These are phyloP conservation scores for Dallia pectoralis DNA, from an alignment of 2,797 vertebrate genomes.

Conservation along the genomic window DNA sequence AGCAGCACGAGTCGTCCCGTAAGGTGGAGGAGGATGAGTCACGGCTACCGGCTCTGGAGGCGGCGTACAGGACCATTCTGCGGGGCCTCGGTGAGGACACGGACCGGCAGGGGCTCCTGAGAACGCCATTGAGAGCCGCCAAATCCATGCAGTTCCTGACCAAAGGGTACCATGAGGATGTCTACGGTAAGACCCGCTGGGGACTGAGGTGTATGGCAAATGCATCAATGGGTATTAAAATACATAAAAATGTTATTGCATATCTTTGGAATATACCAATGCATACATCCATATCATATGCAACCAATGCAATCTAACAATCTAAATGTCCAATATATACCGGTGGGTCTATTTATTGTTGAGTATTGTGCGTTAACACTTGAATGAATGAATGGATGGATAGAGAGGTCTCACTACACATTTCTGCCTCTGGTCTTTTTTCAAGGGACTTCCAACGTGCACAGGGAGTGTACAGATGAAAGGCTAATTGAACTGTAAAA, in stretches of 20 bases:
- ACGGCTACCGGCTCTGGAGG: conserved; percentile 65
- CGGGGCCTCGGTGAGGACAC: conserved; percentile 78
- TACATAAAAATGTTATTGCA: neutral
- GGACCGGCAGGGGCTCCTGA: conserved; percentile 77
- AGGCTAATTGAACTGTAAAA: too few relatives aligned
- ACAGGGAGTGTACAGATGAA: too few relatives aligned
- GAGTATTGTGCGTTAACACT: neutral
- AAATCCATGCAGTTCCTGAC: conserved; percentile 86
- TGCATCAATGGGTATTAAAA: neutral
- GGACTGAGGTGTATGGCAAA: neutral
- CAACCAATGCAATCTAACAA: neutral
- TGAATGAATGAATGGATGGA: neutral
- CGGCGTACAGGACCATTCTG: conserved; percentile 79
- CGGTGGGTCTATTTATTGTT: neutral
- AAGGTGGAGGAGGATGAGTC: conserved; percentile 64
- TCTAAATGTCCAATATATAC: too few relatives aligned
- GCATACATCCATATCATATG: neutral
- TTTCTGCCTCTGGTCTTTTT: neutral
- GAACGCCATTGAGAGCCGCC: conserved; percentile 80
- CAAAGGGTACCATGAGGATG: conserved; percentile 81
- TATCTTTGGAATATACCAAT: neutral
- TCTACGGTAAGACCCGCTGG: conserved; percentile 70
- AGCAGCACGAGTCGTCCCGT: conserved; percentile 60
- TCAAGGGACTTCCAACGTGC: too few relatives aligned
- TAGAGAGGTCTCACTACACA: neutral